Conservation (phyloP, 2,888 invertebrate genomes). For the Acronicta leporina region DNA sequence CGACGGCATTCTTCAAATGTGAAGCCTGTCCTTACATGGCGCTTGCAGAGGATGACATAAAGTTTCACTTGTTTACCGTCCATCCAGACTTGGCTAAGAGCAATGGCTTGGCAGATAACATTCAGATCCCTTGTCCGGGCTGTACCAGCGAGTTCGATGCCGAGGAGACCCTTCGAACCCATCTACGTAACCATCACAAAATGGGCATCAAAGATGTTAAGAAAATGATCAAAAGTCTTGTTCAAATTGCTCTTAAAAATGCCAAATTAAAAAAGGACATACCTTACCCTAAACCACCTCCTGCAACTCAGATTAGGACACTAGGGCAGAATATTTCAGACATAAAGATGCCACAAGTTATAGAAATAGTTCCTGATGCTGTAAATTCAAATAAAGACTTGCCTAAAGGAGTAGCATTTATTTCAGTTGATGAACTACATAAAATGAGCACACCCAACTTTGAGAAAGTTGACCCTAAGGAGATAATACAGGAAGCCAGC, state of each 20-base stretch:
- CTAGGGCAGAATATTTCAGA: constrained; percentile 65
- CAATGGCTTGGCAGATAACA: constrained; percentile 86
- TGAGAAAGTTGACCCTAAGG: constrained; percentile 84
- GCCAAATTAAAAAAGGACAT: constrained; percentile 82
- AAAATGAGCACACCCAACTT: constrained; percentile 86
- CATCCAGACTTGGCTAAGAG: constrained; percentile 85
- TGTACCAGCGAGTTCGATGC: constrained; percentile 91
- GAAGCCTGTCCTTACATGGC: constrained; percentile 88
- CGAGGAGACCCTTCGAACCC: constrained; percentile 90
- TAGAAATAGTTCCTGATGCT: constrained; percentile 82
- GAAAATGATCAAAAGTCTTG: constrained; percentile 88
- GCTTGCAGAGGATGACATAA: constrained; percentile 86
- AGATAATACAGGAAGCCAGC: constrained; percentile 85
- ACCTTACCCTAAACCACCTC: constrained; percentile 53
- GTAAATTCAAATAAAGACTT: constrained; percentile 70
- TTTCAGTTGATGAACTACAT: constrained; percentile 83
- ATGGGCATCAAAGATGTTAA: constrained; percentile 90
- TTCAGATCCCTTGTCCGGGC: constrained; percentile 91
- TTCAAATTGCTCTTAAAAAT: constrained; percentile 83
- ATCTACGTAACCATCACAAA: constrained; percentile 91
- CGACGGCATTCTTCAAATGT: constrained; percentile 87
- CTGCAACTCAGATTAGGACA: constrained; percentile 45
- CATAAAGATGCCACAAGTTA: constrained; percentile 82
- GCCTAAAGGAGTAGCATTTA: constrained; percentile 82
- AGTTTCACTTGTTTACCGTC: constrained; percentile 84